Percentiles rank a stretch among this genome's conserved stretches.
These are phyloP conservation scores for Dryoscopus gambensis DNA, from an alignment of 2,113 vertebrate genomes.

Conservation along the genomic window DNA sequence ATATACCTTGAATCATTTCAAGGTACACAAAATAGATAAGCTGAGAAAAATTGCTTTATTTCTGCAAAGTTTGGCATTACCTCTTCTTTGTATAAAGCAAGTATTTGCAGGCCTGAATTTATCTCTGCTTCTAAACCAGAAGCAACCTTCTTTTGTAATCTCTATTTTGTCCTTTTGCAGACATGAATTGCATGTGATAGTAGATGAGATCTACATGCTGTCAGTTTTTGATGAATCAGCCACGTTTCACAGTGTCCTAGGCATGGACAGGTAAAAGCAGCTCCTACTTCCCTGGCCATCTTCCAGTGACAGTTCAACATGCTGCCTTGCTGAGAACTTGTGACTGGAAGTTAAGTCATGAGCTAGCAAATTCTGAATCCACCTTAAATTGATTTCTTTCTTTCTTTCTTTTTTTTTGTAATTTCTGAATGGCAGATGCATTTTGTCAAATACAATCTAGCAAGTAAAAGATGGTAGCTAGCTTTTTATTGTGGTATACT, in stretches of 20 bases:
- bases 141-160: neutral
- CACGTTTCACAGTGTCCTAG: slow-evolving; percentile 86
- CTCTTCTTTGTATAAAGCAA: neutral
- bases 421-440: neutral
- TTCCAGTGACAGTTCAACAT: neutral
- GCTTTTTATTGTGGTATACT: neutral
- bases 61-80: neutral
- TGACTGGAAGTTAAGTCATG: slow-evolving; percentile 47
- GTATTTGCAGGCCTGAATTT: neutral
- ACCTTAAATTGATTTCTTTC: neutral
- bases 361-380: neutral
- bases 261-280: slow-evolving; percentile 82
- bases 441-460: neutral
- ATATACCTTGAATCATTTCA: neutral
- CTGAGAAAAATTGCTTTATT: neutral
- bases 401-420: neutral
- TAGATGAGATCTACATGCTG: slow-evolving; percentile 97
- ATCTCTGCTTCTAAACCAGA: neutral
- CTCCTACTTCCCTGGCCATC: neutral
- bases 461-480: neutral
- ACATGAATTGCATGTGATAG: slow-evolving; percentile 85
- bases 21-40: neutral
- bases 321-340: slow-evolving; percentile 28
- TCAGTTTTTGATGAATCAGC: slow-evolving; percentile 85
- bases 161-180: slow-evolving; percentile 62